Evolutionary conservation across 2,113 vertebrate species (phyloP).

Genomic region (Syngnathus scovelli): DNA sequence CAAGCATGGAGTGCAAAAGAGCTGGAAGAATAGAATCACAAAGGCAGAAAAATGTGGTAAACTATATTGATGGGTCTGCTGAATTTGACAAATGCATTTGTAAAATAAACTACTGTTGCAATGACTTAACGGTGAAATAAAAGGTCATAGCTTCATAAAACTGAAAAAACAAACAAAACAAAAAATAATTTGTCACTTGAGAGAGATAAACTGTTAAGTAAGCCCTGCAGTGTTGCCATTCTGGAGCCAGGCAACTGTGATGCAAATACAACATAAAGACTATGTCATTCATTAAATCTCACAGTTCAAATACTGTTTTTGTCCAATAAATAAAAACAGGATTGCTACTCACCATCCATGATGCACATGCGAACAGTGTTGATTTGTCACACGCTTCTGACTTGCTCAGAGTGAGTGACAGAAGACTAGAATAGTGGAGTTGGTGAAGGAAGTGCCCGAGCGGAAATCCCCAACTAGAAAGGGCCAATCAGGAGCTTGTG

Average conservation of each 20-base stretch:
- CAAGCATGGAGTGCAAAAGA: constrained; percentile 67
- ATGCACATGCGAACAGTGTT: constrained; percentile 23
- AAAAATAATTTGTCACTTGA: neutral
- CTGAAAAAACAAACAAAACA: neutral
- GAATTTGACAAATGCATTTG: neutral
- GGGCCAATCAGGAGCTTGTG: constrained; percentile 35
- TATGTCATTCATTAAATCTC: neutral
- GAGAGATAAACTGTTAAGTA: neutral
- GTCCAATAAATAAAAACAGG: neutral
- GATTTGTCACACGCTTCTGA: constrained; percentile 10
- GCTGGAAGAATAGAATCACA: constrained; percentile 42
- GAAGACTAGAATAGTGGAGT: constrained; percentile 27
- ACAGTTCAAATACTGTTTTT: neutral
- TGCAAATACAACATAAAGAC: neutral
- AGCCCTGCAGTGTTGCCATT: neutral
- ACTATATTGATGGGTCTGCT: neutral
- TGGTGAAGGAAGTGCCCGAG: neutral
- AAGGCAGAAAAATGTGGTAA: neutral
- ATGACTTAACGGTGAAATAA: neutral
- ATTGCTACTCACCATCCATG: constrained; percentile 69
- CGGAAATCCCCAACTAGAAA: constrained; percentile 1
- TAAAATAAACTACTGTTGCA: neutral
- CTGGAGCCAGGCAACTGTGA: neutral
- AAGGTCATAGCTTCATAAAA: neutral
- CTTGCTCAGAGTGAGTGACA: constrained; percentile 40